Percentiles rank a stretch among this genome's conserved stretches.
These are phyloP conservation scores for Toxotes chatareus DNA, from an alignment of 2,113 vertebrate genomes.

Conservation along the genomic window DNA sequence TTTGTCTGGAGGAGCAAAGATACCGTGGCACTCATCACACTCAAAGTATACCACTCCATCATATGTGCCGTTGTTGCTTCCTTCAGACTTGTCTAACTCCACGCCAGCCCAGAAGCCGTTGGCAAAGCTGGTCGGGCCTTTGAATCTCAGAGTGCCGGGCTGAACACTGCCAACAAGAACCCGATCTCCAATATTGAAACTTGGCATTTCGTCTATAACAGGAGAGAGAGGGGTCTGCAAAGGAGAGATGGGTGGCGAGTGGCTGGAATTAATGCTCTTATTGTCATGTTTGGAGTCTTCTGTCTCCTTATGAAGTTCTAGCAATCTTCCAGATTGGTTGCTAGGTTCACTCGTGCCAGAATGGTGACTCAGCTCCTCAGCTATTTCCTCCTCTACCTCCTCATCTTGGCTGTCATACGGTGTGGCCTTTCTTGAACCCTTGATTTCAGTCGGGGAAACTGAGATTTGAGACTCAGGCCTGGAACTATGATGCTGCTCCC, in stretches of 20 bases:
- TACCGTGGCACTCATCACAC: slow-evolving; percentile 90
- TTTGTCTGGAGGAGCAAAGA: slow-evolving; percentile 95
- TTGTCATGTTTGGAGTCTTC: slow-evolving; percentile 77
- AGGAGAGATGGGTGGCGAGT: slow-evolving; percentile 60
- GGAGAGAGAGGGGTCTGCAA: slow-evolving; percentile 43
- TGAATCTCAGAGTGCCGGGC: slow-evolving; percentile 92
- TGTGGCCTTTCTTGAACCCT: slow-evolving; percentile 32
- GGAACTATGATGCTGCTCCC: slow-evolving; percentile 60
- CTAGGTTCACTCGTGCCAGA: slow-evolving; percentile 80
- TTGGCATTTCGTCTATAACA: slow-evolving; percentile 79
- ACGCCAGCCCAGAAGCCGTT: slow-evolving; percentile 96
- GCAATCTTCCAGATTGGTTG: slow-evolving; percentile 78
- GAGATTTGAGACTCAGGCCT: slow-evolving; percentile 57
- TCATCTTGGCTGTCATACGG: slow-evolving; percentile 67
- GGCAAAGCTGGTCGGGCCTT: slow-evolving; percentile 92
- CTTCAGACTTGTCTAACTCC: slow-evolving; percentile 93
- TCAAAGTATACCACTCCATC: slow-evolving; percentile 90
- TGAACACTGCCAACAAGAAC: slow-evolving; percentile 93
- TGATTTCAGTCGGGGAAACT: slow-evolving; percentile 54
- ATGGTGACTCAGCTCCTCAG: slow-evolving; percentile 85
- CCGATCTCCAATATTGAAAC: slow-evolving; percentile 89
- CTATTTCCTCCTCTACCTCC: slow-evolving; percentile 86
- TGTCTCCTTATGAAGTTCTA: slow-evolving; percentile 83
- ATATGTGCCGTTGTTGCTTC: slow-evolving; percentile 93
- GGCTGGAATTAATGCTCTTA: slow-evolving; percentile 41